phyloP scores from a whole-genome alignment of 2,888 invertebrate genomes.

The Gryllus longicercus region DNA sequence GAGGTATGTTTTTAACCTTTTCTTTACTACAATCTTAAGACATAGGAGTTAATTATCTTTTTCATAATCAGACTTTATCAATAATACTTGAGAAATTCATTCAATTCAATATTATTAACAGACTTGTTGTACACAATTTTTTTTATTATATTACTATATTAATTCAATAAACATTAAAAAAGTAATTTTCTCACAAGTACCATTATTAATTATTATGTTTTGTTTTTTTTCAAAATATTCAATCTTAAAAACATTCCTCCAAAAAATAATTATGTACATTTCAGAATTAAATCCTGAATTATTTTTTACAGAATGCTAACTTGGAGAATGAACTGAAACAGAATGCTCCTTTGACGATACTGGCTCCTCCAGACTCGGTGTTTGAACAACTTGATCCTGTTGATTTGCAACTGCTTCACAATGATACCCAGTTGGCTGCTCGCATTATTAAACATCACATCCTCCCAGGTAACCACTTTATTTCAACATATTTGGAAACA shows the following conservation, averaged over 20 bases:
- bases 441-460: slow-evolving; percentile 53
- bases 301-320: slow-evolving; percentile 47
- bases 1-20: slow-evolving; percentile 39
- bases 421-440: slow-evolving; percentile 51
- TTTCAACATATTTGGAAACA: background rate
- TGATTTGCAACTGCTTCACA: slow-evolving; percentile 48
- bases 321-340: slow-evolving; percentile 51
- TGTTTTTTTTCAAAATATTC: no score
- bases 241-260: no score
- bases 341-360: slow-evolving; percentile 53
- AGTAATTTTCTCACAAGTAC: no score
- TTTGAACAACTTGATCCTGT: slow-evolving; percentile 52
- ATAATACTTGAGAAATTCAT: no score
- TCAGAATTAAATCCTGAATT: background rate
- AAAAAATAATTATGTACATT: no score
- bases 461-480: slow-evolving; percentile 48
- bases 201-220: no score
- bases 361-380: slow-evolving; percentile 58
- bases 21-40: background rate
- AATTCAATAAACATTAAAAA: no score
- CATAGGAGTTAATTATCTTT: no score
- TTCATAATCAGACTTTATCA: no score
- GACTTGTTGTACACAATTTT: no score
- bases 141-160: no score
- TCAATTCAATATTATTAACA: no score